phyloP scores from a whole-genome alignment of 2,113 vertebrate species.

The Prietella phreatophila region DNA sequence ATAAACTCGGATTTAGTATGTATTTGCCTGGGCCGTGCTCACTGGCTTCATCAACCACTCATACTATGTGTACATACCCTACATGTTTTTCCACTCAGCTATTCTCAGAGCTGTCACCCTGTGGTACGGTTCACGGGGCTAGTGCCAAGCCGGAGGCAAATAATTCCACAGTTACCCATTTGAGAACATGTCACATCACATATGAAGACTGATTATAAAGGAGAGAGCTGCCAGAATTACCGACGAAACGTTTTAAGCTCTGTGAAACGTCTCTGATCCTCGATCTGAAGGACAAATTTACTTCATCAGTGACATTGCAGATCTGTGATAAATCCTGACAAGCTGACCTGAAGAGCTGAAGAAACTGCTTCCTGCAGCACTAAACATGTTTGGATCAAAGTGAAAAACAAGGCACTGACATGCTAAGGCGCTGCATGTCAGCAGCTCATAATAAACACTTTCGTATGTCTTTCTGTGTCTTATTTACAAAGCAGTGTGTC shows the following conservation, averaged over 20 bases:
- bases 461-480: conserved; percentile 43
- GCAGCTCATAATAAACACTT: conserved; percentile 27
- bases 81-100: conserved; percentile 15
- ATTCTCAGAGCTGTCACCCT: conserved; percentile 41
- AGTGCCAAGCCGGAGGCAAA: conserved; percentile 34
- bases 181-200: conserved; percentile 25
- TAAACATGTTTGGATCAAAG: conserved; percentile 51
- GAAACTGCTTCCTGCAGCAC: conserved; percentile 27
- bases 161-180: conserved; percentile 34
- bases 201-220: conserved; percentile 13
- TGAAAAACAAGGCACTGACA: conserved; percentile 30
- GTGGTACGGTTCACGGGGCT: conserved; percentile 32
- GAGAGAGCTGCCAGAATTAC: conserved; percentile 32
- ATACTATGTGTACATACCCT: conserved; percentile 1
- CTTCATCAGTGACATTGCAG: conserved; percentile 48
- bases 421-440: conserved; percentile 45
- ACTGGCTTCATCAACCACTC: conserved; percentile 7
- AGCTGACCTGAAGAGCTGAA: conserved; percentile 48
- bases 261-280: conserved; percentile 47
- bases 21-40: neutral
- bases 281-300: conserved; percentile 49
- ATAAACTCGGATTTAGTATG: neutral
- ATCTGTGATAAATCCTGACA: conserved; percentile 49
- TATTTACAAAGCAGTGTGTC: conserved; percentile 24
- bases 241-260: conserved; percentile 44